Evolutionary conservation across 2,113 vertebrate species (phyloP).

Genomic region (Callipepla californica): DNA sequence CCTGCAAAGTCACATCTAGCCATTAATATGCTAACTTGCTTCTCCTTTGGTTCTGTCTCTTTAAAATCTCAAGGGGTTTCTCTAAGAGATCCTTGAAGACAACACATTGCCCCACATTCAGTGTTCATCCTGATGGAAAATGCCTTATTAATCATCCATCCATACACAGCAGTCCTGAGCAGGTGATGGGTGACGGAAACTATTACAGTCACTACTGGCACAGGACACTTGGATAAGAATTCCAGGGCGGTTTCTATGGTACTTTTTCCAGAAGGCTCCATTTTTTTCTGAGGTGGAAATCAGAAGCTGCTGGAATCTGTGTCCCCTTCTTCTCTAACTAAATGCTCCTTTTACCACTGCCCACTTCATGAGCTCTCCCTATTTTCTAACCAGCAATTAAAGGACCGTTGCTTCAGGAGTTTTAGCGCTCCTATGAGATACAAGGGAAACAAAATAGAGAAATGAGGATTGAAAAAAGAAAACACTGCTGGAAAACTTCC

Average conservation of each 20-base stretch:
- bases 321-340: not conserved
- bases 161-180: not conserved
- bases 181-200: not conserved
- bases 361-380: not conserved
- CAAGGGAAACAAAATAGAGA: not conserved
- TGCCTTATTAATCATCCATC: not conserved
- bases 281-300: not conserved
- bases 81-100: not conserved
- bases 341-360: not conserved
- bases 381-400: not conserved
- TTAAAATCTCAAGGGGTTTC: not conserved
- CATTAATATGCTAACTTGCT: not conserved
- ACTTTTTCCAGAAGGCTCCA: not conserved
- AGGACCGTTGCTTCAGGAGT: not conserved
- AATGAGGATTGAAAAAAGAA: not conserved
- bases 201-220: not conserved
- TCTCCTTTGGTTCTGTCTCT: not conserved
- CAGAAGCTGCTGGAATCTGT: not conserved
- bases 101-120: not conserved
- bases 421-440: not conserved
- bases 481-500: rapidly evolving
- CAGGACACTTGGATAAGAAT: not conserved
- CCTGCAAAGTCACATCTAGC: not conserved
- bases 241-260: not conserved
- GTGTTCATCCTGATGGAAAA: not conserved